A percentile compares a stretch with the other conserved stretches of the same genome.
These are phyloP conservation scores for Danio aesculapii DNA, from an alignment of 2,797 vertebrate genomes.

Conservation along the genomic window DNA sequence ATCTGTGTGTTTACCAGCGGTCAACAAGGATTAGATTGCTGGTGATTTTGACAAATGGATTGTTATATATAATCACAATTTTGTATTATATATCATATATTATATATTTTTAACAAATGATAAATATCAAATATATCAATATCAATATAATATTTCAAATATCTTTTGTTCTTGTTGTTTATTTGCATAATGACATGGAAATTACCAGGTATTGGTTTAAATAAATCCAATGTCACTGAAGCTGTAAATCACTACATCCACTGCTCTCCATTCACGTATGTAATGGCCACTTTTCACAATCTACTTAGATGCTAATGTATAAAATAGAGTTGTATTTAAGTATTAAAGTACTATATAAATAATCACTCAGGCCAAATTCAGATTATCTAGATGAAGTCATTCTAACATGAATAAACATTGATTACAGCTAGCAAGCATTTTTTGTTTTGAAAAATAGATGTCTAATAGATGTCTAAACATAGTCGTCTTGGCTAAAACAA, in stretches of 20 bases:
- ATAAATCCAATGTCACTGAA: not conserved
- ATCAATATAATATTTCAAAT: no score
- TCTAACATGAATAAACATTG: not conserved
- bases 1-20: no score
- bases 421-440: not conserved
- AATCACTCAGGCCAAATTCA: not conserved
- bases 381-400: not conserved
- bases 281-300: not conserved
- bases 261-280: not conserved
- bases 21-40: no score
- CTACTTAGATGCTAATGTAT: not conserved
- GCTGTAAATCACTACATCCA: not conserved
- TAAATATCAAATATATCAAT: no score
- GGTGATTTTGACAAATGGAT: no score
- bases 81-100: no score
- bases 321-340: not conserved
- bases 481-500: no score
- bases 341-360: not conserved
- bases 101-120: no score
- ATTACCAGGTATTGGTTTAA: not conserved
- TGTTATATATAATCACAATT: no score
- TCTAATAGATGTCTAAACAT: no score
- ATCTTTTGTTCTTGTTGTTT: not conserved
- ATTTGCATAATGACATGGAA: not conserved
- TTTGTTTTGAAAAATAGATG: no score